Base-by-base conservation (phyloP, 2,113 vertebrate species). In the Alligator mississippiensis region DNA sequence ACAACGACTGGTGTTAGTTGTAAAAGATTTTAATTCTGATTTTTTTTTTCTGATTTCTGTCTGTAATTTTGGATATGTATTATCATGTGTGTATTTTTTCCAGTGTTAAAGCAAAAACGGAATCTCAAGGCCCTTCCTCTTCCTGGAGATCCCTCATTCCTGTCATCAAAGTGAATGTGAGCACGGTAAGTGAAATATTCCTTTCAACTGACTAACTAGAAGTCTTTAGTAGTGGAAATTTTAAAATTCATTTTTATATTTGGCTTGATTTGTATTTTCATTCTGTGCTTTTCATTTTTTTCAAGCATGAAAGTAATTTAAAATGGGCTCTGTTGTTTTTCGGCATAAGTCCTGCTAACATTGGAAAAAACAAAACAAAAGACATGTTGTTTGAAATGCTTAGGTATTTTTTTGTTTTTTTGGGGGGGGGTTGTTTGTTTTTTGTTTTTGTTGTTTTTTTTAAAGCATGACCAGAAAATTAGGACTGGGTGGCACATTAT, bases 91-190 rank as follows among this genome's bases (percentile, higher is more conserved):
- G 18, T 34, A 27, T 27, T 64, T 59, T 70, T 78, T 82, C 72
- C 62, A 99, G 99, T 93, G 98, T 99, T 90, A 98, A 98, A 98
- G 98, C 98, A 34, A 99, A 98, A 98, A 96, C 98, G 87, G 99
- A 99, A 95, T 98, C 98, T 94, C 98, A 98, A 89, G 99, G 99
- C 70, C 98, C 99, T 1, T 96, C 99, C 27, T 99, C 99, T 27
- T 99, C 99, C 1, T 99, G 99, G 99, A 98, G 99, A 80, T 99
- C 99, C 12, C 99, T 99, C 95, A 99, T 99, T 95, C 99, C 99
- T 3, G 99, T 99, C 87, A 99, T 99, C 97, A 99, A 99, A 97
- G 98, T 99, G 83, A 99, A 99, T 94, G 99, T 99, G 97, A 99
- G 99, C 98, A 99, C 99, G 6, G 99, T 99, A 97, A 99, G 99